These are phyloP conservation scores for Ceramica pisi DNA, from an alignment of 2,888 invertebrate species.

Conservation along the genomic window DNA sequence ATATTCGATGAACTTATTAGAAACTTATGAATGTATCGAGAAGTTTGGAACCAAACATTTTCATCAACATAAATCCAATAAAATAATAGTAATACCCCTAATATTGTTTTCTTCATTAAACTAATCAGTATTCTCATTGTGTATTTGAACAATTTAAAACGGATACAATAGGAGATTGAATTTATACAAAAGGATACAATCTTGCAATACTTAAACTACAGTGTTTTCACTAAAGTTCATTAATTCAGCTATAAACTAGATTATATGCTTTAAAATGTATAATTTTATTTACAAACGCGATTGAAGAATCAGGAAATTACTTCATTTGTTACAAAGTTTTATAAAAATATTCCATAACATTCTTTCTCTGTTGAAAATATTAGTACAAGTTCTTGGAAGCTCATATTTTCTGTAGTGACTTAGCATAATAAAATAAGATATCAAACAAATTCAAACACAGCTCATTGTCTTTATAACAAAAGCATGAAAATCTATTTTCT, in stretches of 20 bases:
- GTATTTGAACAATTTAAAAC: too few relatives aligned
- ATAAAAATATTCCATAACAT: not conserved
- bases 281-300: conserved; percentile 4
- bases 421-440: not conserved
- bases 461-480: conserved; percentile 20
- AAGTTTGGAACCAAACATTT: not conserved
- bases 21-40: not conserved
- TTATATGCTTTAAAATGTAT: not conserved
- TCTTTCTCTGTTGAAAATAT: not conserved
- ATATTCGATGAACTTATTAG: not conserved
- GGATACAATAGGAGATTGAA: too few relatives aligned
- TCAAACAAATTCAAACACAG: not conserved
- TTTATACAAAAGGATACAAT: too few relatives aligned
- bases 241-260: conserved; percentile 6
- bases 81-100: not conserved
- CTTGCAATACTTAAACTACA: not conserved
- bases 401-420: not conserved
- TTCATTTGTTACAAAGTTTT: not conserved
- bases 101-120: not conserved
- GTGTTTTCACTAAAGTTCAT: not conserved
- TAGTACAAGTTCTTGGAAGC: too few relatives aligned
- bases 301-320: not conserved
- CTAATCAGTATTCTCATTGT: conserved; percentile 2
- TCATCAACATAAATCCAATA: not conserved
- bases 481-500: conserved; percentile 28